Evolutionary conservation across 2,888 invertebrate genomes (phyloP).

Genomic region (Clusia tigrina): DNA sequence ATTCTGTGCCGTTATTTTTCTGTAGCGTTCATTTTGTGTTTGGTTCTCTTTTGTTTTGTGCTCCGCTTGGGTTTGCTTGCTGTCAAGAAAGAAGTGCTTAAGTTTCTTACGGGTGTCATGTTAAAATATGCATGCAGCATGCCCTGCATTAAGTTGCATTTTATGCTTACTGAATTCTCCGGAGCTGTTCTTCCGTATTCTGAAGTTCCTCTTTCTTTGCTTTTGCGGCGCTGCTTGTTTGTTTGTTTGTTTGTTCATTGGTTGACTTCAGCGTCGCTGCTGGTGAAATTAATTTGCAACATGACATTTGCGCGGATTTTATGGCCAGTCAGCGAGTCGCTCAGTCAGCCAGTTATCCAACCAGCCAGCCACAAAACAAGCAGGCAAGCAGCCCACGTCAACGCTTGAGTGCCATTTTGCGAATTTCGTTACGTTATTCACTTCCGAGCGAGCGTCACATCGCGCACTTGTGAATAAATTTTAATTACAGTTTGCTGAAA

Average conservation of each 20-base stretch:
- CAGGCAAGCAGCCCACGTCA: not conserved
- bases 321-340: not conserved
- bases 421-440: not conserved
- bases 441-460: not conserved
- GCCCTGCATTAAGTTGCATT: constrained; percentile 7
- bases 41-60: not conserved
- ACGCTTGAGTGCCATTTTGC: constrained; percentile 6
- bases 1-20: not conserved
- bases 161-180: constrained; percentile 1
- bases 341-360: too few relatives aligned
- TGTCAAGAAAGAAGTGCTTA: not conserved
- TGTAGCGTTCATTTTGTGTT: not conserved
- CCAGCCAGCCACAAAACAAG: not conserved
- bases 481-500: constrained; percentile 1
- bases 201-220: not conserved
- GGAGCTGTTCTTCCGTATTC: not conserved
- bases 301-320: constrained; percentile 18
- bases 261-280: not conserved
- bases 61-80: not conserved
- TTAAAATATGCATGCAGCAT: not conserved
- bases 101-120: constrained; percentile 5
- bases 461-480: not conserved
- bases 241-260: not conserved
- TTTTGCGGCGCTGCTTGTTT: not conserved
- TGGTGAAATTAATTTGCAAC: constrained; percentile 17